phyloP scores from a whole-genome alignment of 1,140 invertebrate species.

The Cherax quadricarinatus region DNA sequence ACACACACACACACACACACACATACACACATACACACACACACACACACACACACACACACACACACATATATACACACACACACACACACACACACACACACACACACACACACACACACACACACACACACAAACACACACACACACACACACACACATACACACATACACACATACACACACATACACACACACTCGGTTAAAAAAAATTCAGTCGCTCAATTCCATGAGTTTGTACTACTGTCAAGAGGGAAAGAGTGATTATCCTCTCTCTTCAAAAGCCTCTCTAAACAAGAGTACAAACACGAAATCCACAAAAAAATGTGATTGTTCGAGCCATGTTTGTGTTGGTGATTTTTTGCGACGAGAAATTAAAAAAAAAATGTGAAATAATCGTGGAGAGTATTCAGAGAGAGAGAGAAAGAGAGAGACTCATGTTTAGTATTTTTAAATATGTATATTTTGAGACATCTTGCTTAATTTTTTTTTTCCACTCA shows the following conservation, averaged over 20 bases:
- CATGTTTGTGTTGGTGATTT: too few relatives aligned
- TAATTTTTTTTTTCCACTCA: too few relatives aligned
- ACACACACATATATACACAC: constrained; percentile 10
- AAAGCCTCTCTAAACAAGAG: too few relatives aligned
- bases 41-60: constrained; percentile 10
- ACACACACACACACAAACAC: too few relatives aligned
- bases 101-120: constrained; percentile 10
- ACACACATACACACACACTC: neutral
- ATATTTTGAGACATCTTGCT: too few relatives aligned
- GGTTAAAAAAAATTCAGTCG: too few relatives aligned
- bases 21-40: constrained; percentile 10
- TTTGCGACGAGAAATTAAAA: neutral
- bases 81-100: constrained; percentile 10
- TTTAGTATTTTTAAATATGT: neutral
- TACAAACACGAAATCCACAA: too few relatives aligned
- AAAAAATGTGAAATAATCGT: neutral
- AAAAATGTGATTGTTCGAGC: too few relatives aligned
- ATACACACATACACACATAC: constrained; percentile 10
- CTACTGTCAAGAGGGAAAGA: too few relatives aligned
- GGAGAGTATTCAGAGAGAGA: neutral
- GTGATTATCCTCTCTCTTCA: too few relatives aligned
- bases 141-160: too few relatives aligned
- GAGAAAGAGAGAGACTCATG: neutral
- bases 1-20: constrained; percentile 10
- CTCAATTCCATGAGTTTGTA: too few relatives aligned